A percentile compares a stretch with the other conserved stretches of the same genome.
These are phyloP conservation scores for Protobothrops mucrosquamatus DNA, from an alignment of 2,113 vertebrate genomes.

Conservation along the genomic window DNA sequence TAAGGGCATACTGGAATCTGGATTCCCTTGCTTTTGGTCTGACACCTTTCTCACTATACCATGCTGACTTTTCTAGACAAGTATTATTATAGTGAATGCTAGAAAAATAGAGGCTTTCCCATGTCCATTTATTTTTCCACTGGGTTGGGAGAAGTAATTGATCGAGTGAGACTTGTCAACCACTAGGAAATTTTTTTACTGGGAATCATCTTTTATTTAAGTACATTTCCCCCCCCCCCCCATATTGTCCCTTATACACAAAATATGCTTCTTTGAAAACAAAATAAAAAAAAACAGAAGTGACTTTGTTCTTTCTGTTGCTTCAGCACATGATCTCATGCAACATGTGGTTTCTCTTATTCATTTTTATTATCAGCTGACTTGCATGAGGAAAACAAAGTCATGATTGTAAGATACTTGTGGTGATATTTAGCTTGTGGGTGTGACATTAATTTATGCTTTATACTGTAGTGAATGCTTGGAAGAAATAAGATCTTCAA, in stretches of 20 bases:
- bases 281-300: not conserved
- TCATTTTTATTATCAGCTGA: rapidly evolving
- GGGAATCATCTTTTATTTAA: not conserved
- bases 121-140: not conserved
- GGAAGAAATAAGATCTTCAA: not conserved
- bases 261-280: not conserved
- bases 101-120: not conserved
- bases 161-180: not conserved
- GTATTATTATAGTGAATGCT: not conserved
- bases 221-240: not conserved
- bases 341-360: rapidly evolving
- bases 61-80: not conserved
- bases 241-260: not conserved
- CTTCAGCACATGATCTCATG: not conserved
- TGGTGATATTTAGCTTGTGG: not conserved
- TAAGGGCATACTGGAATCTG: not conserved
- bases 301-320: not conserved
- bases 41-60: not conserved
- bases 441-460: not conserved
- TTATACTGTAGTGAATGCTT: not conserved
- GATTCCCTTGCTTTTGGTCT: not conserved
- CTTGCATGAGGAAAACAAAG: not conserved
- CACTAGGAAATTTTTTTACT: no score
- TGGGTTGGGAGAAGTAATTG: not conserved
- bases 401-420: rapidly evolving